Base-by-base conservation (phyloP, 2,797 vertebrate species). In the Siniperca undulata region DNA sequence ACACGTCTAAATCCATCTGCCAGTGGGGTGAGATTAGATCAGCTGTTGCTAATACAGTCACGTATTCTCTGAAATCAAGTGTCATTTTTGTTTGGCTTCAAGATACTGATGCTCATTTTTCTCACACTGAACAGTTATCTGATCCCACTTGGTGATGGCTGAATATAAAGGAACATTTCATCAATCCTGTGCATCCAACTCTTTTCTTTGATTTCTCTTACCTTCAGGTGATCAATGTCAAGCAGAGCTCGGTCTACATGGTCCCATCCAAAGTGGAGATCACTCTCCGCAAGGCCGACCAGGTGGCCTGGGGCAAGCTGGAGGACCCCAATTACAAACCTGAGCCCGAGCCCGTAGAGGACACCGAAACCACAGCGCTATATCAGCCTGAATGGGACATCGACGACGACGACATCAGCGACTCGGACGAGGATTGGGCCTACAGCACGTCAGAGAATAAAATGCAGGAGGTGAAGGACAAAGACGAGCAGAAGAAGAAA, bases 251-350 rank as follows among this genome's bases (percentile, higher is more conserved):
- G 3, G 96, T 98, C 78, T 97, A 83, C 93, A 95, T 98, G 96
- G 94, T 97, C 60, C 96, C 97, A 0, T 95, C 97, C 88, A 99
- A 99, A 93, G 97, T 98, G 86, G 98, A 99, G 94, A 94, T 99
- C 76, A 91, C 71, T 1, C 95, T 99, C 74, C 86, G 88, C 65
- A 99, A 99, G 90, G 95, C 93, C 10, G 95, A 97, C 87, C 90
- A 91, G 4, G 95, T 97, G 69, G 84, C 95, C 72, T 99, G 98
- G 98, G 97, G 96, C 20, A 96, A 97, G 90, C 96, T 99, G 92
- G 97, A 99, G 85, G 96, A 98, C 69, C 95, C 95, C 0, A 82
- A 93, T 86, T 87, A 91, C 92, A 95, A 94, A 46, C 86, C 94
- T 0, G 93, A 93, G 59, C 90, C 89, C 0, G 95, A 96, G 65